phyloP scores from a whole-genome alignment of 2,888 invertebrate genomes.

The Cheiracanthium punctorium region DNA sequence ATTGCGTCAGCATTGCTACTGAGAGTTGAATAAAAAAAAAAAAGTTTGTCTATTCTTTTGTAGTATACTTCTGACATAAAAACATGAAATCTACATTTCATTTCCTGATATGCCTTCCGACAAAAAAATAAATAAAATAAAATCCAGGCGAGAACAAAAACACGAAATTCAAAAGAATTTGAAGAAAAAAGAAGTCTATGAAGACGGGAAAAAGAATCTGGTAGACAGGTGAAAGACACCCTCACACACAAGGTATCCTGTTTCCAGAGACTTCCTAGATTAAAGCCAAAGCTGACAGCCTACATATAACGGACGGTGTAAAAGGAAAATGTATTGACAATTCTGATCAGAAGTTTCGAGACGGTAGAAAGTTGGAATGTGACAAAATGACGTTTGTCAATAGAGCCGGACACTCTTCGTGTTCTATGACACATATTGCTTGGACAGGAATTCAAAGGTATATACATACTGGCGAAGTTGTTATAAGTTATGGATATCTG shows the following conservation, averaged over 20 bases:
- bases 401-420: slow-evolving; percentile 30
- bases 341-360: slow-evolving; percentile 46
- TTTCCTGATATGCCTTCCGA: too few species aligned
- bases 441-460: slow-evolving; percentile 11
- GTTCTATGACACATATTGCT: slow-evolving; percentile 13
- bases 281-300: slow-evolving; percentile 63
- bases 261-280: slow-evolving; percentile 37
- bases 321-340: slow-evolving; percentile 68
- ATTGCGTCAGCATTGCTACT: too few species aligned
- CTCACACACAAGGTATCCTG: slow-evolving; percentile 6
- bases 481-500: background rate
- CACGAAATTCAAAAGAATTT: background rate
- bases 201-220: slow-evolving; percentile 36
- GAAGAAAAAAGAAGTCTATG: background rate
- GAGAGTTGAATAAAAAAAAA: too few species aligned
- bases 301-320: slow-evolving; percentile 66
- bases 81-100: too few species aligned
- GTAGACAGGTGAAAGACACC: slow-evolving; percentile 65
- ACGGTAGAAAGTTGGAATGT: slow-evolving; percentile 58
- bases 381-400: slow-evolving; percentile 66
- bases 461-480: background rate
- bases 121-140: background rate
- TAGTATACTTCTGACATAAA: too few species aligned
- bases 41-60: too few species aligned
- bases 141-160: background rate